Evolutionary conservation across 2,113 vertebrate species (phyloP), one percentile per base, ranked within the genome.

Genomic region (Oreochromis niloticus): DNA sequence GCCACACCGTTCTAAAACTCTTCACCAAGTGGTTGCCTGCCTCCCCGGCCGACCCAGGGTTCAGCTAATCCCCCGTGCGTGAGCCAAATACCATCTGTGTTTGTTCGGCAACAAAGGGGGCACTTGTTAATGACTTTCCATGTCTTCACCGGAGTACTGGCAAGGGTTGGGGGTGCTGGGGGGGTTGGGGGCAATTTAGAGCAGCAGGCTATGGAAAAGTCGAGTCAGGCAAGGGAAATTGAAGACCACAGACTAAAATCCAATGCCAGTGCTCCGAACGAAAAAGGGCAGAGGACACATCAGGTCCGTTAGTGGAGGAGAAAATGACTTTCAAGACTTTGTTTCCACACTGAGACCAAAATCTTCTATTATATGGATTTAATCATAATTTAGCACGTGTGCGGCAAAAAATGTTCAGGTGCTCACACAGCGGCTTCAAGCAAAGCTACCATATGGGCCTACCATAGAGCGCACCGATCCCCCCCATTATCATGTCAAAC

Each of bases 31-130:
- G 88, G 87, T 89, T 84, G 89, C 92, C 93, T 92, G 91, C 93
- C 91, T 93, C 92, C 84, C 92, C 32, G 87, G 90, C 91, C 82
- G 48, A 92, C 92, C 89, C 91, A 92, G 94, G 93, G 94, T 92
- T 96, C 92, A 95, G 95, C 92, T 96, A 96, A 97, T 95, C 94
- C 96, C 96, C 94, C 95, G 92, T 95, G 92, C 95, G 95, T 94
- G 95, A 97, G 96, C 94, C 95, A 96, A 97, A 96, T 95, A 95
- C 94, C 96, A 97, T 95, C 95, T 97, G 94, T 96, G 95, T 95
- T 92, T 96, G 95, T 96, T 96, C 91, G 91, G 95, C 95, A 95
- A 97, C 96, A 97, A 97, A 97, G 93, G 89, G 94, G 95, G 88
- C 93, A 96, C 94, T 96, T 97, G 96, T 97, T 97, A 96, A 93